phyloP scores from a whole-genome alignment of 2,797 vertebrate species.

The Oreonectes daqikongensis region DNA sequence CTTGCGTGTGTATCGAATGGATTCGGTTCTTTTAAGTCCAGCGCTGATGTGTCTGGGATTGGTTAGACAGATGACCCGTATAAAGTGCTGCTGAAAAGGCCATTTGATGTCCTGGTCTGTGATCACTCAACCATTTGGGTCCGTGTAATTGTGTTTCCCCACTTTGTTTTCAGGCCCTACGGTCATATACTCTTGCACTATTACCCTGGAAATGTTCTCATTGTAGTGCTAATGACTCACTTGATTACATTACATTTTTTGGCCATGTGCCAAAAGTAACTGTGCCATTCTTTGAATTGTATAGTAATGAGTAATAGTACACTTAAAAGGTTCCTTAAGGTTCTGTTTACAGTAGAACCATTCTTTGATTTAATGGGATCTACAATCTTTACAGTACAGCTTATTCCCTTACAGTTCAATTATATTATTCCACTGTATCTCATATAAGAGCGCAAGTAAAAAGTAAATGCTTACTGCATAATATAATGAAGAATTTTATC shows the following conservation, averaged over 20 bases:
- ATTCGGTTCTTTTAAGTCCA: conserved; percentile 45
- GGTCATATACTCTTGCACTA: conserved; percentile 68
- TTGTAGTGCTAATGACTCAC: conserved; percentile 76
- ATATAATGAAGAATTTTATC: too few species aligned
- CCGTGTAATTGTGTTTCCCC: conserved; percentile 63
- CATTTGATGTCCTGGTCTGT: conserved; percentile 63
- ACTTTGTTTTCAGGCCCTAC: conserved; percentile 70
- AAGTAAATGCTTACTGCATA: too few species aligned
- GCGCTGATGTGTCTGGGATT: conserved; percentile 67
- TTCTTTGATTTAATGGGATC: too few species aligned
- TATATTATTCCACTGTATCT: too few species aligned
- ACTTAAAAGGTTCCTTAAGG: too few species aligned
- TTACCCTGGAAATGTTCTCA: conserved; percentile 64
- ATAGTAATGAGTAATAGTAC: background rate
- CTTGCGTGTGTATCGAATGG: conserved; percentile 45
- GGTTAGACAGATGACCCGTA: conserved; percentile 78
- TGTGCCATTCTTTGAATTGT: background rate
- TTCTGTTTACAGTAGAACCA: too few species aligned
- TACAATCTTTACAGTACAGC: too few species aligned
- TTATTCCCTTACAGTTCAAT: too few species aligned
- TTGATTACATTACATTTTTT: conserved; percentile 23
- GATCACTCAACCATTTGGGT: conserved; percentile 78
- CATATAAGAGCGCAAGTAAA: too few species aligned
- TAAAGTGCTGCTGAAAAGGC: conserved; percentile 63
- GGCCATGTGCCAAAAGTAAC: background rate